Evolutionary conservation across 1,140 invertebrate species (phyloP).

Genomic region (Ganaspis sp.): DNA sequence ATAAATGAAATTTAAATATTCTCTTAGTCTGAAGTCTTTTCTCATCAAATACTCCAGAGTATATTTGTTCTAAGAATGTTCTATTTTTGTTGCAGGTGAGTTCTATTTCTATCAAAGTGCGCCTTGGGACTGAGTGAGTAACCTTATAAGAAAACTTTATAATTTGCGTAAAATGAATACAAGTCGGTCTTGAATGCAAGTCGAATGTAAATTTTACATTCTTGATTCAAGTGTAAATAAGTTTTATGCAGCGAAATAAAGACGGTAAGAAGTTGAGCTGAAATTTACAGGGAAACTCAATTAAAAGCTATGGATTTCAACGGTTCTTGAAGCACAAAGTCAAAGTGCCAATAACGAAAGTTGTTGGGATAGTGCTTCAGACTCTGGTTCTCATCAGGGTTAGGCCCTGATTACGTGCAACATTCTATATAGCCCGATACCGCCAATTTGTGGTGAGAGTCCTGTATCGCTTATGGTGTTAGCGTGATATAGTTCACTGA

Average conservation of each 20-base stretch:
- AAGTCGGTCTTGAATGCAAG: neutral
- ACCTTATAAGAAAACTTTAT: neutral
- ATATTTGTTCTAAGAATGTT: conserved; percentile 5
- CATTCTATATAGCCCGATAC: conserved; percentile 22
- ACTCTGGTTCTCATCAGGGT: conserved; percentile 22
- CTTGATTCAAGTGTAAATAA: neutral
- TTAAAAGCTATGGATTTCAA: conserved; percentile 24
- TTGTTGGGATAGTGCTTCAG: conserved; percentile 20
- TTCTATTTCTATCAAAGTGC: neutral
- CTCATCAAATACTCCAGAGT: neutral
- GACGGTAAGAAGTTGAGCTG: neutral
- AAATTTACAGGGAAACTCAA: conserved; percentile 15
- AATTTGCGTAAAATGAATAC: neutral
- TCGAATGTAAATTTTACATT: neutral
- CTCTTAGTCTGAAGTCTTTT: neutral
- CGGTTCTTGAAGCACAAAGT: conserved; percentile 21
- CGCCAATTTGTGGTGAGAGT: conserved; percentile 22
- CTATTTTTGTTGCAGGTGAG: neutral
- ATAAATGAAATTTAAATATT: neutral
- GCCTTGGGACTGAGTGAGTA: neutral
- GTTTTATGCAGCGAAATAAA: neutral
- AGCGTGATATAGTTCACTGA: conserved; percentile 20
- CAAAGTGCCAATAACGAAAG: conserved; percentile 27
- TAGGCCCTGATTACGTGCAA: conserved; percentile 28
- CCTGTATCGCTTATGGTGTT: conserved; percentile 24